A percentile compares a stretch with the other conserved stretches of the same genome.
phyloP scores from a whole-genome alignment of 1,140 invertebrate species.

The Drosophila setifemur region DNA sequence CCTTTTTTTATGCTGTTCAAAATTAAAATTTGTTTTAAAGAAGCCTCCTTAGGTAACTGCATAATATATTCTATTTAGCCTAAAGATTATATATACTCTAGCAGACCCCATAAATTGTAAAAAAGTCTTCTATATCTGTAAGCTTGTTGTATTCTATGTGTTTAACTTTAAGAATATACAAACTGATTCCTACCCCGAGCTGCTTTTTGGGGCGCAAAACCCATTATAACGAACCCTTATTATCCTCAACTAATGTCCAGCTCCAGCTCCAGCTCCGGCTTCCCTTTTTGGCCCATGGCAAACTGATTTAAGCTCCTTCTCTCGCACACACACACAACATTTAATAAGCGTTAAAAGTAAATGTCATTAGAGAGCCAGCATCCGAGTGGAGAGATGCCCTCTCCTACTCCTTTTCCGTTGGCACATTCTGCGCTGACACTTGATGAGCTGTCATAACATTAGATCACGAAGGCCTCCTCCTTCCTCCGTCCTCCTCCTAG shows the following conservation, averaged over 20 bases:
- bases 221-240: constrained; percentile 49
- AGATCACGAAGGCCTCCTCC: constrained; percentile 57
- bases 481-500: constrained; percentile 15
- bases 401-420: constrained; percentile 1
- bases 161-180: not conserved
- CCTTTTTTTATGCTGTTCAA: no score
- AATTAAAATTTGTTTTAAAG: no score
- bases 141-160: not conserved
- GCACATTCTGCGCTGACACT: constrained; percentile 65
- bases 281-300: constrained; percentile 21
- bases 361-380: constrained; percentile 63
- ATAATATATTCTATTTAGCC: no score
- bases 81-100: no score
- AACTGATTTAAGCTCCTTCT: constrained; percentile 68
- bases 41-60: no score
- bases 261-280: constrained; percentile 22
- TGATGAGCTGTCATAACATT: constrained; percentile 81
- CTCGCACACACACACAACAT: constrained; percentile 37
- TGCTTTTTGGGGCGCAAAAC: constrained; percentile 13
- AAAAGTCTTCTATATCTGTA: no score
- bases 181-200: constrained; percentile 18
- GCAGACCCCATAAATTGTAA: no score
- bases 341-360: constrained; percentile 80
- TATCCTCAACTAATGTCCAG: constrained; percentile 46
- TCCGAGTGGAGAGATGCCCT: constrained; percentile 2